Base-by-base conservation (phyloP, 2,888 invertebrate species). In the Acronicta aceris region DNA sequence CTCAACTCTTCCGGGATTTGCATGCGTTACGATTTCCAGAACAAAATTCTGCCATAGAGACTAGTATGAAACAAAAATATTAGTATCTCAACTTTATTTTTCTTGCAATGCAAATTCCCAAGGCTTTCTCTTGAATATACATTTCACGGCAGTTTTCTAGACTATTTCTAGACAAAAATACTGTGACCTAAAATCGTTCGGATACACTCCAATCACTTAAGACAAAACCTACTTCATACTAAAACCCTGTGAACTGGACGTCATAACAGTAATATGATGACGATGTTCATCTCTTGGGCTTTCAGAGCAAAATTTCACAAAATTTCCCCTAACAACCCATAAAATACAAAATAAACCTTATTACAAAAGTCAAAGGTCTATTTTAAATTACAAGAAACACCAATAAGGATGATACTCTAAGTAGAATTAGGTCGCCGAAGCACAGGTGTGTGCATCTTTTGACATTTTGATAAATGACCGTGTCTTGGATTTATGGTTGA, bases 211-310 rank as follows among this genome's bases (percentile, higher is more conserved):
- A 83, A 82, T 82, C 64, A 60, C 67, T 61, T 76, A 81, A 66
- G 58, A 62, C 71, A 67, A 68, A 30, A 45, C n/a, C n/a, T 50
- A 25, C 25, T 45, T 16, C 64, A 68, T 73, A 54, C 62, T 67
- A 65, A 43, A 59, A 65, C 69, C 68, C 71, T 46, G 17, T 65
- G 65, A 67, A 70, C 76, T 68, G 63, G 59, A 68, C 79, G 79
- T 85, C 86, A 85, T 82, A 86, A 84, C 79, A 80, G 74, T 88
- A 87, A 88, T 87, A 89, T 87, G 83, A 86, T 82, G 82, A 84
- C 84, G 83, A 77, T 78, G 73, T 81, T 76, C 65, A 81, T 84
- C 86, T 81, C 81, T 50, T n/a, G 84, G 78, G 86, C 64, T 72
- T 81, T 78, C 68, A 65, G 42, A 52, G 59, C 41, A 54, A 70